A percentile compares a stretch with the other conserved stretches of the same genome.
phyloP scores from a whole-genome alignment of 1,140 invertebrate species.

The Olivierus martensii region DNA sequence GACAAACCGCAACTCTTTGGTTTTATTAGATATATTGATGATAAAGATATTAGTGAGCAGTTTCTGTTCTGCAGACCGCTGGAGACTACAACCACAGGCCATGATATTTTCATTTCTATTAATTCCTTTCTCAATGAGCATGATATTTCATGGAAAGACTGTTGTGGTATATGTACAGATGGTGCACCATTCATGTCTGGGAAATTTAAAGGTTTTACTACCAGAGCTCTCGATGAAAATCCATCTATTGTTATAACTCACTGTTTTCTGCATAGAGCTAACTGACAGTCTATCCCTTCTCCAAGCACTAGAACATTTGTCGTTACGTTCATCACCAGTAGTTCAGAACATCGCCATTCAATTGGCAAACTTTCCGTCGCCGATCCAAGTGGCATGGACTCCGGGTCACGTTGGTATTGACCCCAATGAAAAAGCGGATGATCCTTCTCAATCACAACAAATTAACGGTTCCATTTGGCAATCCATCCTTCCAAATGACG shows the following conservation, averaged over 20 bases:
- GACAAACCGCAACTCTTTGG: slow-evolving; percentile 10
- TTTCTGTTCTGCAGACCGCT: slow-evolving; percentile 6
- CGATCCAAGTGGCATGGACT: no score
- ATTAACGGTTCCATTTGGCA: no score
- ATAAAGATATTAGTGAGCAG: slow-evolving; percentile 12
- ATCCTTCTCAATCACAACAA: no score
- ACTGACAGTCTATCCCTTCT: no score
- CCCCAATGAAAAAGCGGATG: no score
- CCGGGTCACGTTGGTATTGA: no score
- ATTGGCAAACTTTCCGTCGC: no score
- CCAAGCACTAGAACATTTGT: no score
- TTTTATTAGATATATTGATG: slow-evolving; percentile 13
- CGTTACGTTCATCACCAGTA: no score
- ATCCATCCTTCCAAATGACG: no score
- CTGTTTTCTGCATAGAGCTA: no score
- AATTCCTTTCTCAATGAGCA: background rate
- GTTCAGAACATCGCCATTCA: no score
- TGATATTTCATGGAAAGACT: background rate
- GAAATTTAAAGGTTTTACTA: background rate
- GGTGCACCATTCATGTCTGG: background rate
- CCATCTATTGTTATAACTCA: background rate
- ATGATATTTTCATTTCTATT: background rate
- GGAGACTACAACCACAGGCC: background rate
- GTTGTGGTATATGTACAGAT: slow-evolving; percentile 1
- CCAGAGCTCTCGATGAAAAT: background rate